These are phyloP conservation scores for Dermolepida albohirtum DNA, from an alignment of 2,888 invertebrate species.

Conservation along the genomic window DNA sequence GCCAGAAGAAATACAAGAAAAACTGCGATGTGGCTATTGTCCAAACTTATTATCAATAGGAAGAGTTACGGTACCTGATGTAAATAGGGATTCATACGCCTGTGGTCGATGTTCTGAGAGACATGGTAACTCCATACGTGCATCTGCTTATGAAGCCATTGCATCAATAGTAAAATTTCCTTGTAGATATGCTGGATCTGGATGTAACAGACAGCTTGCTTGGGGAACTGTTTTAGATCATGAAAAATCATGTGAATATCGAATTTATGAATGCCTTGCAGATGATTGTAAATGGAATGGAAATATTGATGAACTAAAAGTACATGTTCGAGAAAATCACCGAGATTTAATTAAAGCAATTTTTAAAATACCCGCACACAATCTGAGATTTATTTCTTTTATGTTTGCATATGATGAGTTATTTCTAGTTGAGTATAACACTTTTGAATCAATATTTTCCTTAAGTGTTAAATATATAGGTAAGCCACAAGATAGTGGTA, in stretches of 20 bases:
- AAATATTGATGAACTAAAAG: background rate
- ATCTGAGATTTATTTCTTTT: background rate
- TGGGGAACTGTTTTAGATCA: background rate
- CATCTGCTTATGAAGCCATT: too few species aligned
- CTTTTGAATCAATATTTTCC: background rate
- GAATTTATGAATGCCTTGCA: slow-evolving; percentile 14
- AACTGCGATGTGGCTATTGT: too few species aligned
- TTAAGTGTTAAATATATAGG: slow-evolving; percentile 22
- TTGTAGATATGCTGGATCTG: slow-evolving; percentile 4
- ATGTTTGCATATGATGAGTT: slow-evolving; percentile 7
- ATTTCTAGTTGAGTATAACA: slow-evolving; percentile 3
- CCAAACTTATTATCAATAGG: too few species aligned
- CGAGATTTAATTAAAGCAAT: background rate
- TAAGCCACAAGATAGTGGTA: slow-evolving; percentile 11
- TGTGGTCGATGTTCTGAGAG: too few species aligned
- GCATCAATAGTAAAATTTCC: background rate
- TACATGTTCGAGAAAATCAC: background rate
- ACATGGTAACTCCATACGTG: too few species aligned
- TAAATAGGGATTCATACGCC: too few species aligned
- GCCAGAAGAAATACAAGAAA: too few species aligned
- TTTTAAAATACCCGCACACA: slow-evolving; percentile 1
- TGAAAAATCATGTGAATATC: slow-evolving; percentile 17
- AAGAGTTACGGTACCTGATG: too few species aligned
- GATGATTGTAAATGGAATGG: slow-evolving; percentile 14
- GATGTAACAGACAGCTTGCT: slow-evolving; percentile 14